Conservation (phyloP, 2,888 invertebrate genomes). For the Drosophila buzzatii region DNA sequence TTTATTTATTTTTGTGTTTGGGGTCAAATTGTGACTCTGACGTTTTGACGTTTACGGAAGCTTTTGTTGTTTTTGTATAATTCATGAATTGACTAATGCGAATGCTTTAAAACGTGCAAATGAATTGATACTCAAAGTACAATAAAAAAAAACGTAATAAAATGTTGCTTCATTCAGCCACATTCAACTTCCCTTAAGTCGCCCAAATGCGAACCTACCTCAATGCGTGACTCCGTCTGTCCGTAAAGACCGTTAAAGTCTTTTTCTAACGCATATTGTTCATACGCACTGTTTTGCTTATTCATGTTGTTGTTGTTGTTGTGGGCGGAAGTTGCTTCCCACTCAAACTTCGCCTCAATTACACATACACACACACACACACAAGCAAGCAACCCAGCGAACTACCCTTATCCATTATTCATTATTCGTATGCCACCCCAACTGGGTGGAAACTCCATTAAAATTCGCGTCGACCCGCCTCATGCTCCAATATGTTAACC, state of each 20-base stretch:
- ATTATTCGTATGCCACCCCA: constrained; percentile 34
- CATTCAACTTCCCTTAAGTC: neutral
- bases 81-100: constrained; percentile 32
- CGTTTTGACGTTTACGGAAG: constrained; percentile 67
- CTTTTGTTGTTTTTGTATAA: constrained; percentile 15
- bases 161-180: neutral
- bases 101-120: constrained; percentile 34
- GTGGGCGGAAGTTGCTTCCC: constrained; percentile 30
- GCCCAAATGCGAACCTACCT: constrained; percentile 63
- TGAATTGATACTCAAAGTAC: neutral
- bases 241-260: constrained; percentile 9
- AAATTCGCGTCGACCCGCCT: constrained; percentile 42
- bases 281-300: constrained; percentile 50
- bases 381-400: neutral
- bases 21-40: constrained; percentile 45
- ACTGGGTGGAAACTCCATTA: constrained; percentile 20
- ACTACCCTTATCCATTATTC: constrained; percentile 20
- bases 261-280: constrained; percentile 52
- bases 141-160: neutral
- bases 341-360: constrained; percentile 28
- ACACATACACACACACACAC: neutral
- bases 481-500: constrained; percentile 62
- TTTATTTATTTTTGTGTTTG: constrained; percentile 35
- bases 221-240: constrained; percentile 56
- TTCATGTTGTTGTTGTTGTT: neutral